Base-by-base conservation (phyloP, 2,888 invertebrate genomes). In the Mythimna loreyi region DNA sequence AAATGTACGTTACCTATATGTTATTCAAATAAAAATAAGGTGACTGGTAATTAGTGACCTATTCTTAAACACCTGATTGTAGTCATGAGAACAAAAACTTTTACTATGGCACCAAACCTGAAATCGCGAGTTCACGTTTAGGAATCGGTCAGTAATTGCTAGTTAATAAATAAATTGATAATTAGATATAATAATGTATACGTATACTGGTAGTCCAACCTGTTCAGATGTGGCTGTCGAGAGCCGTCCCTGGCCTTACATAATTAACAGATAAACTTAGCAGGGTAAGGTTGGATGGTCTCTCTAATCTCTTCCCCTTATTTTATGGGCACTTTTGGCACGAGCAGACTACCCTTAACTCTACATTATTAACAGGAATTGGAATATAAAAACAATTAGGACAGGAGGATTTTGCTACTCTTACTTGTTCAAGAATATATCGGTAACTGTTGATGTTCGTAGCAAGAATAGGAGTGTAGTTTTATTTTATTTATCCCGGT, bases 301-400 rank as follows among this genome's bases (percentile, higher is more conserved):
- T 40, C 47, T 77, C 30, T 77, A 77, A 74, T 62, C 49, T 72
- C 21, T 64, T 30, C 21, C 25, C 56, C 45, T 72, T 78, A 72
- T 72, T 63, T 75, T 78, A 75, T 75, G 78, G 55, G 30, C 59
- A 50, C 78, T 75, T 58, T 64, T 72, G 49, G 72, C 49, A 56
- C 59, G 33, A 40, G 21, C 64, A 72, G 72, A 60, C 64, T 36
- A 77, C 36, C 40, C 28, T 47, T 72, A 60, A 33, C 47, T 47
- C 23, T 72, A 71, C 49, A 72, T 72, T 78, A 78, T 78, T 75
- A 59, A 59, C 73, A 23, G n/a, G 47, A 56, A 72, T 56, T 50
- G 64, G 71, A 45, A 72, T 64, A 75, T 77, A 72, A 56, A 77
- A 63, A 50, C 40, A 60, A 57, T 43, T 43, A 64, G 25, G 25